Base-by-base conservation (phyloP, 1,140 invertebrate species). In the Lepidostoma basale region DNA sequence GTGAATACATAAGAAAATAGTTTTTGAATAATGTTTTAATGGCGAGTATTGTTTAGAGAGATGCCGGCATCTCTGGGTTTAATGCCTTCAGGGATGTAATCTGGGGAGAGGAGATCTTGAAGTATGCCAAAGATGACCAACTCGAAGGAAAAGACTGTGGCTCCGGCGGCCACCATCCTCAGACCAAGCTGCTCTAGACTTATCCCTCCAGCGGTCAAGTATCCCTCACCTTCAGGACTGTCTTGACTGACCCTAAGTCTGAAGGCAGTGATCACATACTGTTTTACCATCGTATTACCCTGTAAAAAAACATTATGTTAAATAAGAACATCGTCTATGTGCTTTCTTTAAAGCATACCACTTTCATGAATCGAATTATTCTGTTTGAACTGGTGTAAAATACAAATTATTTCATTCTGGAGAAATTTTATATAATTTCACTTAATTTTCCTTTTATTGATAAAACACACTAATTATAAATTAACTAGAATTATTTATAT, bases 201-300 rank as follows among this genome's bases (percentile, higher is more conserved):
- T 12, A 49, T 26, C 12, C 79, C 79, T 5, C 79, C 79, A 1
- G 44, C 54, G 6, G 59, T 76, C 22, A 81, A 75, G 47, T 70
- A 78, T 0, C 77, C 78, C 4, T 54, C 45, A 10, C 74, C 75
- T 3, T 68, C 2, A 0, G 30, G 10, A 0, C 74, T 73, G 18
- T 79, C 76, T 3, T 76, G 72, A n/a, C 70, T 69, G 0, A 81
- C 59, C 1, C 76, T 67, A 5, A 79, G 73, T 44, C 68, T 73
- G 18, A 78, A 75, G 4, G 73, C 72, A 3, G 77, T 78, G 23
- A 81, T 74, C 1, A 74, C 30, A 60, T 76, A 77, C 8, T 73
- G 74, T 8, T 56, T 40, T 3, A 47, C 36, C 12, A 1, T 64
- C 3, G 8, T 16, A n/a, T n/a, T 54, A 54, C 4, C 22, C 58